Base-by-base conservation (phyloP, 2,888 invertebrate genomes). In the Stenodema calcarata region DNA sequence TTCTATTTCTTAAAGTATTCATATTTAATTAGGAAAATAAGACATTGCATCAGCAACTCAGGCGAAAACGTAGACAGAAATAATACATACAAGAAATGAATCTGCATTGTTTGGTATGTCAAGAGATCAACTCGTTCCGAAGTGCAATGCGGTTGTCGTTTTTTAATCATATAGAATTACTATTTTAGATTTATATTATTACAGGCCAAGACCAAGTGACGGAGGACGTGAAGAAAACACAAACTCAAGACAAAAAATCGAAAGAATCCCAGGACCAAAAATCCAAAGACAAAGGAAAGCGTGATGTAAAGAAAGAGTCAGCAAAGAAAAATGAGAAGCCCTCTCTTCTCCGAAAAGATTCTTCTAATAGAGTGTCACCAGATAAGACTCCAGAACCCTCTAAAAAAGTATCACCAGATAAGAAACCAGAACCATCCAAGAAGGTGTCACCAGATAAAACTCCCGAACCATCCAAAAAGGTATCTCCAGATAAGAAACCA, bases 151-250 rank as follows among this genome's bases (percentile, higher is more conserved):
- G 62, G 23, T 62, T 62, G n/a, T 23, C 4, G 7, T 11, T 6
- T 11, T 62, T 23, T 62, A 62, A 23, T 62, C 23, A 23, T 27
- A 23, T 23, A n/a, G 11, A 50, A 54, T 47, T 80, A 27, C 23
- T 80, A 80, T 47, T 82, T 18, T 28, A 69, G 16, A 14, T 28
- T 9, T 47, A 84, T 84, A 75, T 84, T 35, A 84, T 84, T 84
- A 30, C 84, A 84, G 84, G 84, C 73, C 35, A 82, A 70, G 84
- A 47, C 14, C 42, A 70, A 28, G 41, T 35, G 35, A 28, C 44
- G 9, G 82, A 82, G 11, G 73, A 73, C 12, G 28, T 42, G 73
- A 47, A 75, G 27, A 70, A 4, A 73, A 28, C 28, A 30, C 30
- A 30, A 11, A 41, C 4, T 35, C 35, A 30, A 18, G 73, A 30